phyloP scores from a whole-genome alignment of 2,888 invertebrate species.

The Epirrhoe alternata region DNA sequence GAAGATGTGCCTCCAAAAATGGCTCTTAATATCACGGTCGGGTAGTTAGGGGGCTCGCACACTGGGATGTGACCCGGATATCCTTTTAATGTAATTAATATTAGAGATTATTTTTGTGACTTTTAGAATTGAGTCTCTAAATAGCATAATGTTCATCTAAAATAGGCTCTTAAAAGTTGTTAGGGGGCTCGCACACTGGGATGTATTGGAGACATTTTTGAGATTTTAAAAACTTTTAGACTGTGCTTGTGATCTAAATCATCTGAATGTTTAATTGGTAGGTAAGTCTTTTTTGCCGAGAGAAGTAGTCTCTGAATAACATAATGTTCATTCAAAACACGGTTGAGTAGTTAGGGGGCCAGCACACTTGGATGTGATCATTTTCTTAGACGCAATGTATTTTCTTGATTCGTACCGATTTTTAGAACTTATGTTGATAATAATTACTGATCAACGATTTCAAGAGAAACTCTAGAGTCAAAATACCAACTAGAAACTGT shows the following conservation, averaged over 20 bases:
- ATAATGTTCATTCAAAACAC: no score
- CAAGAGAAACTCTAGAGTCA: slow-evolving; percentile 11
- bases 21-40: slow-evolving; percentile 36
- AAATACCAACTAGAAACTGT: slow-evolving; percentile 27
- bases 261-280: no score
- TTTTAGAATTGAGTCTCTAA: no score
- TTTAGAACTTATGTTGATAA: no score
- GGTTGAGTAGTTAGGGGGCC: no score
- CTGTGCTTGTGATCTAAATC: no score
- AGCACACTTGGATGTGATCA: no score
- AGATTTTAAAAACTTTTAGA: no score
- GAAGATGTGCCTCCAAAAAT: slow-evolving; percentile 30
- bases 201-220: slow-evolving; percentile 3
- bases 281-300: no score
- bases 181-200: slow-evolving; percentile 17
- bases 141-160: slow-evolving; percentile 29
- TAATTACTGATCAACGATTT: not conserved
- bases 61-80: slow-evolving; percentile 22
- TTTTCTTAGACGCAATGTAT: no score
- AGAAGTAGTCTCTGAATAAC: no score
- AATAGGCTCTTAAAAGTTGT: slow-evolving; percentile 36
- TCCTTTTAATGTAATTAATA: slow-evolving; percentile 23
- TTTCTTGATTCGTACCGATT: no score
- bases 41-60: slow-evolving; percentile 24
- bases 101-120: not conserved